phyloP scores from a whole-genome alignment of 2,113 vertebrate species.

The Dasypus novemcinctus region DNA sequence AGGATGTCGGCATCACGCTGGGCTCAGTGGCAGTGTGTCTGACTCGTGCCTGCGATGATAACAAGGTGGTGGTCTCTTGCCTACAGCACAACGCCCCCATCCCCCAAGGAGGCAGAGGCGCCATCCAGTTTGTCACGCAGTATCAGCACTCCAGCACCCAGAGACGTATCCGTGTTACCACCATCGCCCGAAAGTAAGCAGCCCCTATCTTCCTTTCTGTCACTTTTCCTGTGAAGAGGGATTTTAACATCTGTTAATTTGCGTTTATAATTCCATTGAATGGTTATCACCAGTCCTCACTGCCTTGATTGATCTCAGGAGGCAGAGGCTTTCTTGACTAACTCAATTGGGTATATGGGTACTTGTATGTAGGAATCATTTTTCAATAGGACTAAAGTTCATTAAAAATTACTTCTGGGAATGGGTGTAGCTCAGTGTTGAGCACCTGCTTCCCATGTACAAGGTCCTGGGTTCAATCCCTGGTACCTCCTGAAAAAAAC shows the following conservation, averaged over 20 bases:
- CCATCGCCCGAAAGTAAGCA: slow-evolving; percentile 95
- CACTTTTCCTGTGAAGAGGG: slow-evolving; percentile 11
- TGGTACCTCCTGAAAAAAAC: not conserved
- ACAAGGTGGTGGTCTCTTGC: not conserved
- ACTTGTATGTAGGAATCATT: not conserved
- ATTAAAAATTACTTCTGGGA: not conserved
- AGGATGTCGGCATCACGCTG: not conserved
- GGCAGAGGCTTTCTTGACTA: not conserved
- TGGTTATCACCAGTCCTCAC: not conserved
- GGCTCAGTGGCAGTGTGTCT: not conserved
- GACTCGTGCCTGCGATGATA: not conserved
- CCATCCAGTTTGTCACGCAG: slow-evolving; percentile 95
- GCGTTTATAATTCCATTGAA: not conserved
- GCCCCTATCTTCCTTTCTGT: not conserved
- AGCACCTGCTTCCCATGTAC: too few species aligned
- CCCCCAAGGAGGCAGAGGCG: slow-evolving; percentile 95
- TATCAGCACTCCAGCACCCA: slow-evolving; percentile 96
- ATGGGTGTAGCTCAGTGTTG: too few species aligned
- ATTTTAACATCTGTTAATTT: not conserved
- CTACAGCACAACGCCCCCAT: slow-evolving; percentile 94
- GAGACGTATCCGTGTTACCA: slow-evolving; percentile 94
- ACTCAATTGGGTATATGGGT: not conserved
- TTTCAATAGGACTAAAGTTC: not conserved
- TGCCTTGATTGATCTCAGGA: not conserved
- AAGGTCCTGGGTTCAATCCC: too few species aligned